These are phyloP conservation scores for Ostrea denselamellosa DNA, from an alignment of 1,140 invertebrate species.

Conservation along the genomic window DNA sequence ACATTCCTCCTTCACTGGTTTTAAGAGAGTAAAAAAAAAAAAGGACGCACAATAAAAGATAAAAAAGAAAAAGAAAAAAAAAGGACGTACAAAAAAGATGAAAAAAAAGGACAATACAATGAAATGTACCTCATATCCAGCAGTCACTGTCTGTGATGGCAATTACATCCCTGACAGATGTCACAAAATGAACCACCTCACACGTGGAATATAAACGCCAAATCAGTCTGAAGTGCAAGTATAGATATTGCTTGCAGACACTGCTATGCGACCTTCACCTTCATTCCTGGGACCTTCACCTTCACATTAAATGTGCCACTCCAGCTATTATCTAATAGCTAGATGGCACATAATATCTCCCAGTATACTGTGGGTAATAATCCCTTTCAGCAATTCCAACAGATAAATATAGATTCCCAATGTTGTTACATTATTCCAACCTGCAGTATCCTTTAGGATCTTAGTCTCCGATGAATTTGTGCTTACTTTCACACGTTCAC, in stretches of 20 bases:
- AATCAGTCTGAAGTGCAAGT: not conserved
- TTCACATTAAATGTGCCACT: conserved; percentile 20
- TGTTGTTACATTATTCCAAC: not conserved
- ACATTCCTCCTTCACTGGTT: no score
- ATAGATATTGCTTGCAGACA: not conserved
- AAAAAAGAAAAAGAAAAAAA: not conserved
- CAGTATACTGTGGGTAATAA: not conserved
- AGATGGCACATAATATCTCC: not conserved
- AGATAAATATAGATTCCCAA: conserved; percentile 5
- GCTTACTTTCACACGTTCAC: no score
- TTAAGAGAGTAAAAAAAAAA: not conserved
- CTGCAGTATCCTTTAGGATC: not conserved
- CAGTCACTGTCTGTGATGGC: not conserved
- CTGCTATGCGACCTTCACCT: not conserved
- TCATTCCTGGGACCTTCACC: not conserved
- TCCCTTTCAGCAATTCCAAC: not conserved
- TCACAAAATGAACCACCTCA: not conserved
- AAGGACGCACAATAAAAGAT: not conserved
- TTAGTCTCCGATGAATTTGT: no score
- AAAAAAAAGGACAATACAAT: not conserved
- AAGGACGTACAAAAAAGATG: not conserved
- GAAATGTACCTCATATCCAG: not conserved
- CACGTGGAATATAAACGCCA: not conserved
- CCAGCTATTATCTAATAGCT: conserved; percentile 36
- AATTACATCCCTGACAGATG: not conserved